A percentile compares a stretch with the other conserved stretches of the same genome.
phyloP scores from a whole-genome alignment of 2,113 vertebrate species.

The Centropristis striata region DNA sequence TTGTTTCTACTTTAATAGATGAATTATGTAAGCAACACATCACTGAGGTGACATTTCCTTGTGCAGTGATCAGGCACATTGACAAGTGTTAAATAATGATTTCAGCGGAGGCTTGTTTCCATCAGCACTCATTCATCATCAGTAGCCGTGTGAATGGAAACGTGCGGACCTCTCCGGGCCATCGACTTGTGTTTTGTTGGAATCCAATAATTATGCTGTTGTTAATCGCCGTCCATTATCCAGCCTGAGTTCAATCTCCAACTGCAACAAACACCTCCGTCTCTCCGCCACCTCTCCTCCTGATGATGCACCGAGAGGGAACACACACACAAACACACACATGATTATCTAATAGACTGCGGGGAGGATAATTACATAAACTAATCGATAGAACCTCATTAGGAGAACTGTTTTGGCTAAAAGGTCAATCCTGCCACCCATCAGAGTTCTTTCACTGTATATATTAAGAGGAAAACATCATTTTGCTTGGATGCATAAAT shows the following conservation, averaged over 20 bases:
- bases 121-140: slow-evolving; percentile 14
- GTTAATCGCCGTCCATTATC: slow-evolving; percentile 61
- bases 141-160: neutral
- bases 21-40: neutral
- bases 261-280: slow-evolving; percentile 44
- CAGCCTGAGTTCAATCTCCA: slow-evolving; percentile 29
- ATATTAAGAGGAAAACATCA: slow-evolving; percentile 17
- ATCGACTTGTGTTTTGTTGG: slow-evolving; percentile 28
- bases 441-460: slow-evolving; percentile 21
- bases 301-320: neutral
- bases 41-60: slow-evolving; percentile 8
- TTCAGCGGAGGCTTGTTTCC: slow-evolving; percentile 13
- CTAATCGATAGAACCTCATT: slow-evolving; percentile 75
- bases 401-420: slow-evolving; percentile 55
- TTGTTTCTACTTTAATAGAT: too few relatives aligned
- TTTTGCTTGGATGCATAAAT: neutral
- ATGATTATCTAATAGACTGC: slow-evolving; percentile 70
- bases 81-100: neutral
- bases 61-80: slow-evolving; percentile 5
- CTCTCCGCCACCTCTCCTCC: slow-evolving; percentile 31
- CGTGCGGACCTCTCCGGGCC: neutral
- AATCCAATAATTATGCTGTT: slow-evolving; percentile 57
- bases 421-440: slow-evolving; percentile 63
- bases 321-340: slow-evolving; percentile 39
- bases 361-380: slow-evolving; percentile 72